Base-by-base conservation (phyloP, 92 coral and sea anemone species). In the Phenganax marumi region DNA sequence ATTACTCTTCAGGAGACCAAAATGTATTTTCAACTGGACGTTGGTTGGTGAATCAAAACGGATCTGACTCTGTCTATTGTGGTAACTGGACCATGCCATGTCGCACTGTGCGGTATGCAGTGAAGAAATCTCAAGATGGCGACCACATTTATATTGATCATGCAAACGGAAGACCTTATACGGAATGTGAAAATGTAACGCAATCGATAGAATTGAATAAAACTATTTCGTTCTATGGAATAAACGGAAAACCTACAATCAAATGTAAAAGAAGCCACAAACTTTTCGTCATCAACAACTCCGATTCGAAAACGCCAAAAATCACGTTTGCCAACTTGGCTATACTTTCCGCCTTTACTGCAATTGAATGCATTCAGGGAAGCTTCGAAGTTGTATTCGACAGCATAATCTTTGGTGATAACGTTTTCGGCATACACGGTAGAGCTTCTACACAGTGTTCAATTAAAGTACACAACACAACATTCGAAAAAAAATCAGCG, bases 71-170 rank as follows among this genome's bases (percentile, higher is more conserved):
- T 33, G 50, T 46, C 21, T 3, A 48, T 24, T 72, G 77, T 24
- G 57, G 77, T 19, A 72, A 72, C 60, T 52, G 60, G 77, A 72
- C 25, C 21, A 72, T 48, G 55, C 26, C 77, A 72, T 72, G 77
- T 52, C 77, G 77, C 7, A 48, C 77, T 7, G 26, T 72, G 26
- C 25, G 77, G 10, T 19, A 49, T 52, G 77, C 60, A 16, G 77
- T 72, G 77, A 50, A 72, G 39, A 22, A 17, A 12, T 72, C 77
- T 6, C n/a, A 49, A 13, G 56, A 72, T 8, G 77, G 77, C 10
- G 77, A 72, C 47, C 12, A 13, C 47, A 72, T 72, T 16, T 72
- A 72, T 72, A 72, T 72, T 52, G 17, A 72, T 8, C 19, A 48
- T 43, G 57, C 26, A 8, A 13, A 48, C 10, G 58, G 77, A 72